These are phyloP conservation scores for Dinothrombium tinctorium DNA, from an alignment of 1,140 invertebrate species.

Conservation along the genomic window DNA sequence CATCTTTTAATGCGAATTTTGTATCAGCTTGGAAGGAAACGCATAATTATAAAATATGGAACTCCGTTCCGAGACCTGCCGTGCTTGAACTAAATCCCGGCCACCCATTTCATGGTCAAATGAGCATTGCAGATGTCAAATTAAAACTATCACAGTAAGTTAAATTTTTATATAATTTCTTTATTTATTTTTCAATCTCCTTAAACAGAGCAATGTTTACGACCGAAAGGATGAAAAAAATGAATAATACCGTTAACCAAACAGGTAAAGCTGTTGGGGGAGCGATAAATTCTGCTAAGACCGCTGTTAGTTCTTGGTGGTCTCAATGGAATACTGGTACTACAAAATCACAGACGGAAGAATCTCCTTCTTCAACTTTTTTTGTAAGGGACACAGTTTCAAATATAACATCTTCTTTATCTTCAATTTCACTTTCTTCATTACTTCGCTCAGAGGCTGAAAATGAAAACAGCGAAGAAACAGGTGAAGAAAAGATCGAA, in stretches of 20 bases:
- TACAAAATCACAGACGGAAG: too few species aligned
- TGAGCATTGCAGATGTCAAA: slow-evolving; percentile 3
- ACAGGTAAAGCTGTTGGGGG: neutral
- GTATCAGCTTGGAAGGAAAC: slow-evolving; percentile 60
- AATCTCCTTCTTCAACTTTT: too few species aligned
- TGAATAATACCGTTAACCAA: neutral
- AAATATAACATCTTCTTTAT: too few species aligned
- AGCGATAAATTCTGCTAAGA: neutral
- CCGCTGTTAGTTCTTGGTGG: slow-evolving; percentile 3
- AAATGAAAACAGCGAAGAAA: too few species aligned
- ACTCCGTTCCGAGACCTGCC: slow-evolving; percentile 28
- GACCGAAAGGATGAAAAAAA: slow-evolving; percentile 2
- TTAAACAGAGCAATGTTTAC: neutral
- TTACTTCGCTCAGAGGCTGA: too few species aligned
- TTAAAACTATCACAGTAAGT: neutral
- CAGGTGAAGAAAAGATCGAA: too few species aligned
- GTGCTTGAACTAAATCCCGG: slow-evolving; percentile 40
- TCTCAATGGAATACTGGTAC: neutral
- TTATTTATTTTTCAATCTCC: too few species aligned
- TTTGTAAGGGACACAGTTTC: too few species aligned
- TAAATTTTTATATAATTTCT: too few species aligned
- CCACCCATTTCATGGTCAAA: slow-evolving; percentile 7
- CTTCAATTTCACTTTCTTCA: too few species aligned
- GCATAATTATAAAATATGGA: slow-evolving; percentile 69
- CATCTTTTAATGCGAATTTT: slow-evolving; percentile 69